Conservation (phyloP, 2,113 vertebrate genomes). For the Zapus hudsonius region DNA sequence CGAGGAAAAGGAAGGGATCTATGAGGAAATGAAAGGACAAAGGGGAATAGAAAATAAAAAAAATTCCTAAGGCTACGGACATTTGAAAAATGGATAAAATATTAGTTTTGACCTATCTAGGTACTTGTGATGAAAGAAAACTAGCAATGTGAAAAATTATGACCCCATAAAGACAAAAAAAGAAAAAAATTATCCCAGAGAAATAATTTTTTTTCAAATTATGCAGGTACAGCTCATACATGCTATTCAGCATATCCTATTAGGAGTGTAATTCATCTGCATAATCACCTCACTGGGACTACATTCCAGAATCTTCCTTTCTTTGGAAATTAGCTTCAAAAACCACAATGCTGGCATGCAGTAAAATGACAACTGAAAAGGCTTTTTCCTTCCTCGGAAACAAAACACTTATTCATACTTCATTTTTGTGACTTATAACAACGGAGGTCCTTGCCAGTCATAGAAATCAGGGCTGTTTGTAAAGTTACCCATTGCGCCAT, state of each 20-base stretch:
- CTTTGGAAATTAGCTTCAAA: conserved; percentile 33
- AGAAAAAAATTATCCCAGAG: not conserved
- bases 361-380: conserved; percentile 17
- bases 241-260: not conserved
- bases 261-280: not conserved
- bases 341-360: not conserved
- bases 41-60: not conserved
- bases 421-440: conserved; percentile 52
- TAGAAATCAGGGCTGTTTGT: not conserved
- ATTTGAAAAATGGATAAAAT: not conserved
- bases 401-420: not conserved
- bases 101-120: not conserved
- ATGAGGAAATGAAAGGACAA: not conserved
- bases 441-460: not conserved
- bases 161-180: conserved; percentile 10
- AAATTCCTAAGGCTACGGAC: not conserved
- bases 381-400: not conserved
- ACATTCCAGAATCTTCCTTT: conserved; percentile 35
- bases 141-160: not conserved
- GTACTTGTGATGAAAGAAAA: not conserved
- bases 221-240: not conserved
- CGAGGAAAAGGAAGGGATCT: not conserved
- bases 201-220: conserved; percentile 22
- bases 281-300: not conserved
- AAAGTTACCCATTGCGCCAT: not conserved